A percentile compares a stretch with the other conserved stretches of the same genome.
phyloP scores from a whole-genome alignment of 1,140 invertebrate genomes.

The Amphibalanus amphitrite region DNA sequence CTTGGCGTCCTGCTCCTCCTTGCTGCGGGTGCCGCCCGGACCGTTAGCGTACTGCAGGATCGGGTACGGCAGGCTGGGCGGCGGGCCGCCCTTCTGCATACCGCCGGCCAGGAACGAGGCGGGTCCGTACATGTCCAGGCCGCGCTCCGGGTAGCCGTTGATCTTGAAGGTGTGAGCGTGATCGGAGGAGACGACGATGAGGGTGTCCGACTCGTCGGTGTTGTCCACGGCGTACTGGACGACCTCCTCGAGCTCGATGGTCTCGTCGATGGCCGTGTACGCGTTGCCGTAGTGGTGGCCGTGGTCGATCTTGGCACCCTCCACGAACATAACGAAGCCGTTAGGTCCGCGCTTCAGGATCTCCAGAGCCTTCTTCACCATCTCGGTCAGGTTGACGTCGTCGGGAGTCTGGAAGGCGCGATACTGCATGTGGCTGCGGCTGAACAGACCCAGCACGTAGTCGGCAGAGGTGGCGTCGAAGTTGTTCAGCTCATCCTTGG shows the following conservation, averaged over 20 bases:
- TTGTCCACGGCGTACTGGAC: constrained; percentile 33
- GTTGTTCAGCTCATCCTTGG: constrained; percentile 29
- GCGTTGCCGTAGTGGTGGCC: constrained; percentile 70
- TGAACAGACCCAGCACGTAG: constrained; percentile 47
- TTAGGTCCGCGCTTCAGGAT: constrained; percentile 14
- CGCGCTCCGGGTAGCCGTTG: constrained; percentile 50
- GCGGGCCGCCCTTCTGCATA: constrained; percentile 7
- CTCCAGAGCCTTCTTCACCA: constrained; percentile 19
- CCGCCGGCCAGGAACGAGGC: not conserved
- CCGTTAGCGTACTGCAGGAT: constrained; percentile 66
- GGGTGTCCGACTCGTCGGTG: constrained; percentile 38
- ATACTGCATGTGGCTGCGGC: constrained; percentile 43
- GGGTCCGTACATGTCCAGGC: constrained; percentile 38
- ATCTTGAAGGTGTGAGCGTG: constrained; percentile 53
- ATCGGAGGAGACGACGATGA: constrained; percentile 46
- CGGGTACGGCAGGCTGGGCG: constrained; percentile 45
- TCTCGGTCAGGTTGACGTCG: constrained; percentile 16
- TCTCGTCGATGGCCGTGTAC: constrained; percentile 57
- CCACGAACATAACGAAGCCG: constrained; percentile 19
- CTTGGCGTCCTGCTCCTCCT: constrained; percentile 25
- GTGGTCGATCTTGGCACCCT: constrained; percentile 46
- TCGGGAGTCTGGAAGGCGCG: constrained; percentile 32
- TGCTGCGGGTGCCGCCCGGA: constrained; percentile 25
- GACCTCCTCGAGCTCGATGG: constrained; percentile 42
- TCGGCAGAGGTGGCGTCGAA: constrained; percentile 36